Conservation (phyloP, 2,797 vertebrate genomes). For the Hyperoplus immaculatus region DNA sequence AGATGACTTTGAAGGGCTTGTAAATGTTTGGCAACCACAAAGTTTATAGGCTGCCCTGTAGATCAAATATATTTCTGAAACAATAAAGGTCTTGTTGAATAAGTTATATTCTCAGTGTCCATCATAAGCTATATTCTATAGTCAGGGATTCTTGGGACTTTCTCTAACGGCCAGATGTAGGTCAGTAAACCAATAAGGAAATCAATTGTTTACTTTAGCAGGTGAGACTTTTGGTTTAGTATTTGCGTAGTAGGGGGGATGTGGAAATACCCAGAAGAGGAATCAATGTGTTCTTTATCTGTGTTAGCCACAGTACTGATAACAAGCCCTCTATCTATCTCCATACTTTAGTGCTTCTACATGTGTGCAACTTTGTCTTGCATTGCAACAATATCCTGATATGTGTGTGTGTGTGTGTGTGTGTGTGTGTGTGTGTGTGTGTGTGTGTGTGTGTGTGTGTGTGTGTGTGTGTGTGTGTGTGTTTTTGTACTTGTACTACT, state of each 20-base stretch:
- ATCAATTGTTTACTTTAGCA: constrained; percentile 31
- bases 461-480: too few species aligned
- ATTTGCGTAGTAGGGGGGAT: background rate
- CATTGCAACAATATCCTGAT: background rate
- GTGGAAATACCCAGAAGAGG: constrained; percentile 9
- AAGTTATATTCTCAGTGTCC: background rate
- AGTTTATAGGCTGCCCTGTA: background rate
- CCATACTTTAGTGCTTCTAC: background rate
- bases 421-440: too few species aligned
- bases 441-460: too few species aligned
- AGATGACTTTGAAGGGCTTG: background rate
- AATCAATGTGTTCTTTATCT: constrained; percentile 27
- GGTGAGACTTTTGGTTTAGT: constrained; percentile 4
- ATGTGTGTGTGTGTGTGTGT: too few species aligned
- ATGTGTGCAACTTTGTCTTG: constrained; percentile 10
- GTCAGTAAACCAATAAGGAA: constrained; percentile 27
- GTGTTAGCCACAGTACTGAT: background rate
- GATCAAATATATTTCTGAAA: constrained; percentile 6
- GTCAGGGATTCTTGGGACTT: background rate
- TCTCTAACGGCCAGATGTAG: constrained; percentile 18
- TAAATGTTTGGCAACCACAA: background rate
- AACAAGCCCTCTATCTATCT: background rate
- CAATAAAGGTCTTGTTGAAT: background rate
- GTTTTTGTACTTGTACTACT: too few species aligned
- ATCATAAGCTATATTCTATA: background rate